phyloP scores from a whole-genome alignment of 2,797 vertebrate genomes.

The Myoxocephalus aenaeus region DNA sequence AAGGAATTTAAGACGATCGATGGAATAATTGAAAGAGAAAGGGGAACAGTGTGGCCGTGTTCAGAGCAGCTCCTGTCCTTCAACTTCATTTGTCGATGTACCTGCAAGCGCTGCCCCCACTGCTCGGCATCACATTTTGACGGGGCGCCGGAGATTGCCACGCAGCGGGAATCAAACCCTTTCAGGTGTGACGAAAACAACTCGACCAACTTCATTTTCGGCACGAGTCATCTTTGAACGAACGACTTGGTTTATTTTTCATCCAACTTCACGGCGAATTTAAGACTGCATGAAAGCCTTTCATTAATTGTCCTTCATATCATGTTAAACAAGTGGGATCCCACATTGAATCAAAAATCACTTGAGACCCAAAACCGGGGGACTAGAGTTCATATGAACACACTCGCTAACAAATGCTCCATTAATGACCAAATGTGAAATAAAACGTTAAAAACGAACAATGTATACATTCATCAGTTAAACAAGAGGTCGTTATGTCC shows the following conservation, averaged over 20 bases:
- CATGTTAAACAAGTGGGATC: conserved; percentile 2
- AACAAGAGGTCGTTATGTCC: conserved; percentile 3
- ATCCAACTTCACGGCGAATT: neutral
- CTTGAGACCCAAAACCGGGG: neutral
- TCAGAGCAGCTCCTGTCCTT: conserved; percentile 20
- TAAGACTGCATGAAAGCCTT: conserved; percentile 27
- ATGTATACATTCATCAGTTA: conserved; percentile 37
- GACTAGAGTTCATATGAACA: neutral
- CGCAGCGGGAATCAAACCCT: conserved; percentile 33
- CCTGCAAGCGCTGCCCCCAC: neutral
- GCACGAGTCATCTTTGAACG: neutral
- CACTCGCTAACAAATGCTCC: neutral
- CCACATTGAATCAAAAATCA: neutral
- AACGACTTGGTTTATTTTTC: neutral
- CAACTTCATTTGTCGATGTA: conserved; percentile 15
- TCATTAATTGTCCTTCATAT: conserved; percentile 12
- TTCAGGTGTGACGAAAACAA: conserved; percentile 26
- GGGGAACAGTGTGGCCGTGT: neutral
- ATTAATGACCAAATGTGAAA: neutral
- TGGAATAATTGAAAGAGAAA: neutral
- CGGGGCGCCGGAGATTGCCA: neutral
- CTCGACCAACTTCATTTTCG: neutral
- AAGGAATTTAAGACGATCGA: neutral
- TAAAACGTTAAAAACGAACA: neutral
- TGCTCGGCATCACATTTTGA: conserved; percentile 32